Evolutionary conservation across 2,113 vertebrate species (phyloP).

Genomic region (Plectropomus leopardus): DNA sequence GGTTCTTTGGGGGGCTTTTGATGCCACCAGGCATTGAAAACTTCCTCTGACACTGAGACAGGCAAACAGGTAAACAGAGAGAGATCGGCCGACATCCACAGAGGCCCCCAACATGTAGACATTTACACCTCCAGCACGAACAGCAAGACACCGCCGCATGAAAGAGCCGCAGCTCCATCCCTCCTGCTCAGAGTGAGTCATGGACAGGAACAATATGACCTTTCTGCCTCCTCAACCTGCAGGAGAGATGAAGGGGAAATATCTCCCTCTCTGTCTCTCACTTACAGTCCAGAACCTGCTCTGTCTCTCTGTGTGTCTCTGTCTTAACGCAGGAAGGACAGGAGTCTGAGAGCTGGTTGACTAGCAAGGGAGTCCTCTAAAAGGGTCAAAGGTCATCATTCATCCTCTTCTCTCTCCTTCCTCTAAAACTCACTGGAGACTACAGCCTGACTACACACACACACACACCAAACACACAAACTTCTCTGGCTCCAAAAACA

Average conservation of each 20-base stretch:
- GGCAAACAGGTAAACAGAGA: not conserved
- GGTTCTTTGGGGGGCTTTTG: not conserved
- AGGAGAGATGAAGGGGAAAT: constrained; percentile 30
- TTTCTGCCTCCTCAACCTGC: constrained; percentile 48
- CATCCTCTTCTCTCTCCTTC: constrained; percentile 49
- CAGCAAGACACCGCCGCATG: constrained; percentile 11
- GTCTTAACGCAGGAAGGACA: constrained; percentile 39
- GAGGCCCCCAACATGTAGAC: not conserved
- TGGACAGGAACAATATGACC: constrained; percentile 44
- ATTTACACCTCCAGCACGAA: constrained; percentile 14
- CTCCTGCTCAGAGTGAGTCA: constrained; percentile 46
- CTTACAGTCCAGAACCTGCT: constrained; percentile 6
- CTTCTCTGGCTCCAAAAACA: constrained; percentile 12
- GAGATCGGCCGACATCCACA: not conserved
- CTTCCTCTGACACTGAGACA: not conserved
- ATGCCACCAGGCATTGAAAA: constrained; percentile 1
- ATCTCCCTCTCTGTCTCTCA: not conserved
- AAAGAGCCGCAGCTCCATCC: constrained; percentile 29
- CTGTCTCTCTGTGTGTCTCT: not conserved
- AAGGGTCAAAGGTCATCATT: constrained; percentile 58
- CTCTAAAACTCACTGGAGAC: constrained; percentile 60
- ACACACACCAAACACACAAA: not conserved
- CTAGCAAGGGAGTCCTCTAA: constrained; percentile 20
- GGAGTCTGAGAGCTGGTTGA: constrained; percentile 39
- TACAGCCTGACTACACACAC: constrained; percentile 36